Percentiles rank a stretch among this genome's conserved stretches.
Conservation (phyloP, 2,888 invertebrate species). For the Nesidiocoris tenuis region DNA sequence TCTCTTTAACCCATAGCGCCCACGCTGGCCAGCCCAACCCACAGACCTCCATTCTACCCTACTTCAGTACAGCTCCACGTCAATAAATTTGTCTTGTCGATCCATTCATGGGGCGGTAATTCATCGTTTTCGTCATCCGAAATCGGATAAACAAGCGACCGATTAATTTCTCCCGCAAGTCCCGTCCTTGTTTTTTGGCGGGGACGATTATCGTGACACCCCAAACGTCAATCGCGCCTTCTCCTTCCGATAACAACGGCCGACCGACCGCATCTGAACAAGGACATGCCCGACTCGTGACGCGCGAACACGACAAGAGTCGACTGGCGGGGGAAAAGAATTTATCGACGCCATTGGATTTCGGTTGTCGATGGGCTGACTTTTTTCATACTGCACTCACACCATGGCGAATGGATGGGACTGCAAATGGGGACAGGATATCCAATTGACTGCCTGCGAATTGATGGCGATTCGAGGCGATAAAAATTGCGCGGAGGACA, state of each 20-base stretch:
- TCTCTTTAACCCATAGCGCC: too few relatives aligned
- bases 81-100: neutral
- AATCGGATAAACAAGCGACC: slow-evolving; percentile 28
- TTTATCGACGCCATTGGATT: neutral
- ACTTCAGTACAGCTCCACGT: too few relatives aligned
- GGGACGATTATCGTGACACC: neutral
- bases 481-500: neutral
- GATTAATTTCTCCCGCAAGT: slow-evolving; percentile 11
- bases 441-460: neutral
- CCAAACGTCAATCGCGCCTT: neutral
- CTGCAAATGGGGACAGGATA: neutral
- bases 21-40: too few relatives aligned
- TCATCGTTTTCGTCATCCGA: neutral
- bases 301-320: neutral
- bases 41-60: too few relatives aligned
- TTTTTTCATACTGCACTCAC: neutral
- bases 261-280: neutral
- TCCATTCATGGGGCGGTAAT: neutral
- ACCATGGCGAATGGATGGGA: neutral
- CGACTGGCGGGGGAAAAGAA: neutral
- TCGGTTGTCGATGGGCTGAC: neutral
- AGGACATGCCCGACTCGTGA: neutral
- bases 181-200: slow-evolving; percentile 1
- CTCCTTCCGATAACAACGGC: neutral
- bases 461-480: neutral